Conservation (phyloP, 2,888 invertebrate species). For the Lymantria dispar region DNA sequence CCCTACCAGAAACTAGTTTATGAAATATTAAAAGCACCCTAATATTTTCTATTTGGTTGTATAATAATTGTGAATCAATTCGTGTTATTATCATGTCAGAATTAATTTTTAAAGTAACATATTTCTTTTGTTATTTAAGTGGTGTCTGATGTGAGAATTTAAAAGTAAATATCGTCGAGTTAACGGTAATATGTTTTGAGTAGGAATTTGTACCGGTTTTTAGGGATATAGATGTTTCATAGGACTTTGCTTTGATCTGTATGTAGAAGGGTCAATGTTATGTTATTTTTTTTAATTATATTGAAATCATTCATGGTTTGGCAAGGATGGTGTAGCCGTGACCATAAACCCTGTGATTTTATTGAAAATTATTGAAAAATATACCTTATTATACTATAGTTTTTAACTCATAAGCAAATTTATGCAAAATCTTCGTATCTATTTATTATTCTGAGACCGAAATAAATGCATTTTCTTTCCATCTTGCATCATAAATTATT, state of each 20-base stretch:
- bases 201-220: background rate
- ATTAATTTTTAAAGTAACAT: slow-evolving; percentile 62
- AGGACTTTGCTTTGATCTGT: background rate
- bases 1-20: slow-evolving; percentile 65
- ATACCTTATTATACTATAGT: too few species aligned
- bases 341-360: too few species aligned
- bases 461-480: too few species aligned
- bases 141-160: slow-evolving; percentile 49
- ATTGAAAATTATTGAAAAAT: too few species aligned
- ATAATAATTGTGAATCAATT: slow-evolving; percentile 71
- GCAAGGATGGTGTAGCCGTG: too few species aligned
- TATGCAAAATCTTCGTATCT: too few species aligned
- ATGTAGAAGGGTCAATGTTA: background rate
- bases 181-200: slow-evolving; percentile 14
- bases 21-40: slow-evolving; percentile 67
- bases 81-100: slow-evolving; percentile 76
- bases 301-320: too few species aligned
- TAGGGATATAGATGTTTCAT: slow-evolving; percentile 2
- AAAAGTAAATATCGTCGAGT: slow-evolving; percentile 28
- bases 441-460: too few species aligned
- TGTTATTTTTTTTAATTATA: too few species aligned
- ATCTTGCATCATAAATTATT: too few species aligned
- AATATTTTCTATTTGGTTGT: slow-evolving; percentile 48
- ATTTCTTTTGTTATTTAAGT: slow-evolving; percentile 44
- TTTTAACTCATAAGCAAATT: too few species aligned